phyloP scores from a whole-genome alignment of 2,113 vertebrate genomes.

The Phalacrocorax carbo region DNA sequence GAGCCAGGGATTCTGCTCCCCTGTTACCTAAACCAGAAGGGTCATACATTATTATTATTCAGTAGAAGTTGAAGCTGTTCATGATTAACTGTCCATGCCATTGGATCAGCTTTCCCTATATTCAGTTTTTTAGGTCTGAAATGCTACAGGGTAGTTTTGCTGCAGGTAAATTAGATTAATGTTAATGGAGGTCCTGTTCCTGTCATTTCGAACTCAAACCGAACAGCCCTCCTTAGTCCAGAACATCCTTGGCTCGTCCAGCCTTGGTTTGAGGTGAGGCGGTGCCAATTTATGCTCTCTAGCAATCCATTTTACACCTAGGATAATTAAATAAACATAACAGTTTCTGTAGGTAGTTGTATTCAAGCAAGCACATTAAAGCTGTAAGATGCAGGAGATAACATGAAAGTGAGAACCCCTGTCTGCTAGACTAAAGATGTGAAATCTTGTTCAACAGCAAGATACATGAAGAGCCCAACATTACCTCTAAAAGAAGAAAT shows the following conservation, averaged over 20 bases:
- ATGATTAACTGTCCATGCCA: background rate
- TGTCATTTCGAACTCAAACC: background rate
- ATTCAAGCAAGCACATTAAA: conserved; percentile 21
- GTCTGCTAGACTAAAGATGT: background rate
- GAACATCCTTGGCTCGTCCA: background rate
- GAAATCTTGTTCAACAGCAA: background rate
- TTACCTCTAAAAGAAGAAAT: conserved; percentile 8
- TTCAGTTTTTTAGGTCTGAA: background rate
- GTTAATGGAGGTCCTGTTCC: background rate
- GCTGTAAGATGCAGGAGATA: background rate
- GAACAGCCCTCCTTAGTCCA: background rate
- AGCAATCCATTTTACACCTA: background rate
- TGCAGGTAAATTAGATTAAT: background rate
- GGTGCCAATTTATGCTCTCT: background rate
- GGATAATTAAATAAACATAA: conserved; percentile 23
- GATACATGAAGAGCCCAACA: background rate
- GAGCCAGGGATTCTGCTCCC: background rate
- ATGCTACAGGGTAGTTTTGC: background rate
- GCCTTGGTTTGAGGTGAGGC: background rate
- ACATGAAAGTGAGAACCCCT: background rate
- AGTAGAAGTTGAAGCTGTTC: background rate
- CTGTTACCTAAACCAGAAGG: background rate
- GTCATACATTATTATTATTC: background rate
- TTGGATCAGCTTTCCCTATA: background rate
- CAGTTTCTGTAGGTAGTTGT: background rate